Conservation (phyloP, 2,113 vertebrate genomes). For the Chinchilla lanigera region DNA sequence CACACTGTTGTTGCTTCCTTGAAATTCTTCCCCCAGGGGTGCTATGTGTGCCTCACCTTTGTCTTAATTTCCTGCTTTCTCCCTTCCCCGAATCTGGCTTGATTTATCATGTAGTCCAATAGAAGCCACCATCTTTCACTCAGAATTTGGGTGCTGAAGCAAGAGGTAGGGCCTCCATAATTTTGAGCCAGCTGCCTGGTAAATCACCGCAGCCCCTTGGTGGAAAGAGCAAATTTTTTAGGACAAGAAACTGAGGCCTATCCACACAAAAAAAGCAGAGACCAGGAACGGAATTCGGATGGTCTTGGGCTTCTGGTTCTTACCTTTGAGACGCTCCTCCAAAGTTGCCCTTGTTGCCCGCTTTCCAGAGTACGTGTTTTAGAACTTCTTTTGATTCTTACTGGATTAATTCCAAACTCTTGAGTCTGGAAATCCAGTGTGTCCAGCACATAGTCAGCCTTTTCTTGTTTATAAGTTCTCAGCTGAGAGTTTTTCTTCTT, state of each 20-base stretch:
- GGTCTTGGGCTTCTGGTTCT: not conserved
- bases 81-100: not conserved
- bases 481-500: conserved; percentile 32
- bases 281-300: not conserved
- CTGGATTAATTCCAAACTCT: conserved; percentile 37
- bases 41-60: not conserved
- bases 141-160: not conserved
- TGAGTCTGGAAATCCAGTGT: not conserved
- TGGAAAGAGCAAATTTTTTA: conserved; percentile 19
- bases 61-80: not conserved
- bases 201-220: not conserved
- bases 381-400: conserved; percentile 23
- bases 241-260: conserved; percentile 21
- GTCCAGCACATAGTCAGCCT: conserved; percentile 69
- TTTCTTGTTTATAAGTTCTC: conserved; percentile 65
- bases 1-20: not conserved
- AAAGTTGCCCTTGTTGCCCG: not conserved
- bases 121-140: not conserved
- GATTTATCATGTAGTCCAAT: not conserved
- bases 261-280: conserved; percentile 13
- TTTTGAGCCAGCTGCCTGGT: conserved; percentile 34
- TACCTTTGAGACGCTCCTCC: not conserved
- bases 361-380: conserved; percentile 24
- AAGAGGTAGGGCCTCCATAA: not conserved
- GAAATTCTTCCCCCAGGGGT: not conserved